Percentiles rank a stretch among this genome's conserved stretches.
These are phyloP conservation scores for Pangasius larnaudii DNA, from an alignment of 2,797 vertebrate genomes.

Conservation along the genomic window DNA sequence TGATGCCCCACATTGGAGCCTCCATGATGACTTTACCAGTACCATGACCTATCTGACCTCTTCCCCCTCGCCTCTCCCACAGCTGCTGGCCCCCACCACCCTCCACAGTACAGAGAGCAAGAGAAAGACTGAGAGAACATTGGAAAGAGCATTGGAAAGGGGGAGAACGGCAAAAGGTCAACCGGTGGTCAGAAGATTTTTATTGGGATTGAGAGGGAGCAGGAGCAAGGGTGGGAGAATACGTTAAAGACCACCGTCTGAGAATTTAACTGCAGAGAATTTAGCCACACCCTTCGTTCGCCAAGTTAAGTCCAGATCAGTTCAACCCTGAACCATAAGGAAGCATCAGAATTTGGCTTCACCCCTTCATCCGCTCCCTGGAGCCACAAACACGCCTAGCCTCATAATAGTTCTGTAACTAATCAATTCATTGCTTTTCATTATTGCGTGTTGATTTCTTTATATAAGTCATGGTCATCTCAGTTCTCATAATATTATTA, in stretches of 20 bases:
- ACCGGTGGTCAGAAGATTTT: conserved; percentile 82
- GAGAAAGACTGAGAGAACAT: conserved; percentile 49
- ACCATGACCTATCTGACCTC: conserved; percentile 77
- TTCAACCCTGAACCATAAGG: conserved; percentile 23
- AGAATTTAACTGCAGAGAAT: conserved; percentile 82
- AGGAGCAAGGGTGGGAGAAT: conserved; percentile 70
- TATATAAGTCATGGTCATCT: conserved; percentile 13
- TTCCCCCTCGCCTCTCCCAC: conserved; percentile 61
- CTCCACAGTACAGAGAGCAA: conserved; percentile 55
- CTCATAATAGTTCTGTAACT: background rate
- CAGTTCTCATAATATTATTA: background rate
- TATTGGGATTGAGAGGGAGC: conserved; percentile 77
- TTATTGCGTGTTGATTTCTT: background rate
- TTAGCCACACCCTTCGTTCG: conserved; percentile 66
- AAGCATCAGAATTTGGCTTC: background rate
- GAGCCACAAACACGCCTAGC: conserved; percentile 6
- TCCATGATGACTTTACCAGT: conserved; percentile 83
- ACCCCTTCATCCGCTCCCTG: background rate
- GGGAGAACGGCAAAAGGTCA: conserved; percentile 76
- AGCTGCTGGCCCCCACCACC: conserved; percentile 76
- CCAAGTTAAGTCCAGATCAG: conserved; percentile 59
- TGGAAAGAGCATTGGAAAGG: conserved; percentile 59
- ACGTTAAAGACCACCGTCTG: conserved; percentile 83
- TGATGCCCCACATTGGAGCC: conserved; percentile 71
- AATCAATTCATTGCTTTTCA: background rate